These are phyloP conservation scores for Erethizon dorsatum DNA, from an alignment of 2,797 vertebrate species.

Conservation along the genomic window DNA sequence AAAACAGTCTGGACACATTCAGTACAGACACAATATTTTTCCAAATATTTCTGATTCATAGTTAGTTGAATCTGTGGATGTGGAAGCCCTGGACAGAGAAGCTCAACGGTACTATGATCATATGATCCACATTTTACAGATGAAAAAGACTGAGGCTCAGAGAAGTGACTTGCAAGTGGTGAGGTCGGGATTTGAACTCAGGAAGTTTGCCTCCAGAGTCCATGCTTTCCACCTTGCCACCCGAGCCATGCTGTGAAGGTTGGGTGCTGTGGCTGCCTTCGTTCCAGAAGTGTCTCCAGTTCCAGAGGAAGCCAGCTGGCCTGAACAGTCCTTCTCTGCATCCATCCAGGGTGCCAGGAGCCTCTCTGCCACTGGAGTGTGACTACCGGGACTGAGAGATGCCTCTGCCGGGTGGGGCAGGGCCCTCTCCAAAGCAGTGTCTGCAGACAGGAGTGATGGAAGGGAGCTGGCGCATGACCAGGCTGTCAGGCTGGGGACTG, in stretches of 20 bases:
- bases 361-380: not conserved
- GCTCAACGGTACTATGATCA: not conserved
- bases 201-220: not conserved
- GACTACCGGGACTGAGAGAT: not conserved
- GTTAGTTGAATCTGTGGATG: not conserved
- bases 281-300: not conserved
- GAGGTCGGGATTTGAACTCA: not conserved
- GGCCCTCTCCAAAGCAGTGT: not conserved
- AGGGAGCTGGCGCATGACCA: not conserved
- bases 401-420: not conserved
- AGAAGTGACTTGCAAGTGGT: not conserved
- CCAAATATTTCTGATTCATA: not conserved
- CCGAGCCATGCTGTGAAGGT: fast-evolving
- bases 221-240: fast-evolving
- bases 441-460: constrained; percentile 44
- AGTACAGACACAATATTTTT: not conserved
- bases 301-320: not conserved
- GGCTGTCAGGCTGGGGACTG: not conserved
- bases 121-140: not conserved
- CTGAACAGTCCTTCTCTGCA: not conserved
- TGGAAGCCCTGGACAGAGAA: not conserved
- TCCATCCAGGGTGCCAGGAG: not conserved
- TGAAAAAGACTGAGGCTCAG: not conserved
- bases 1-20: not conserved
- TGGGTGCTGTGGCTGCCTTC: not conserved